Evolutionary conservation across 1,140 invertebrate genomes (phyloP), one percentile per base, ranked within the genome.

Genomic region (Cepaea nemoralis): DNA sequence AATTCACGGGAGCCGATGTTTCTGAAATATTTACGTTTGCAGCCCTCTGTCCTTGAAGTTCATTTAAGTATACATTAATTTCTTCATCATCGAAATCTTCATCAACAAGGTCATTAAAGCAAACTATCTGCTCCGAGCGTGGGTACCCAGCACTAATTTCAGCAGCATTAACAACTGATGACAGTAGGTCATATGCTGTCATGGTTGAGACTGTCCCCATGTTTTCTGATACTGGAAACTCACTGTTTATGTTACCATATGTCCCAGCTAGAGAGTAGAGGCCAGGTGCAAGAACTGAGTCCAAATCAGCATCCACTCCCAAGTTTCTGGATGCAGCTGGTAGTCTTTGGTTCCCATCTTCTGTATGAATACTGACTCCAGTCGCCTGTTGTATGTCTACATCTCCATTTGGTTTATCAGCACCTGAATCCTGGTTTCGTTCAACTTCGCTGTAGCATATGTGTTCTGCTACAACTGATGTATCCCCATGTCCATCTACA

Each of bases 401-500:
- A 16, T 33, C 66, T 69, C 31, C 24, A 33, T 10, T 14, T 6
- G 31, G 31, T 12, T 6, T 12, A 35, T 33, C 31, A 12, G 33
- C 48, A 71, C 71, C 45, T 19, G 78, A 69, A 48, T 69, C 73
- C 8, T 82, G 31, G 63, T 76, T 70, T 70, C 50, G 63, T 19
- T 69, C 40, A 5, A 5, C 24, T 76, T 50, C 67, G 42, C 24
- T 31, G 69, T 27, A 39, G 19, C 24, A n/a, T 37, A 6, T 42
- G 1, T 1, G 3, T 12, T 59, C 63, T 50, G n/a, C 37, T 1
- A 16, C 48, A 19, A 75, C 73, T 48, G 59, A 31, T 35, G 71
- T 63, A 27, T 83, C 45, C 6, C 69, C 82, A 74, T 85, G 84
- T 0, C 84, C 84, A 45, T 77, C 82, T 33, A 85, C 84, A 71